A percentile compares a stretch with the other conserved stretches of the same genome.
Evolutionary conservation across 2,113 vertebrate species (phyloP).

Genomic region (Polypterus bichir): DNA sequence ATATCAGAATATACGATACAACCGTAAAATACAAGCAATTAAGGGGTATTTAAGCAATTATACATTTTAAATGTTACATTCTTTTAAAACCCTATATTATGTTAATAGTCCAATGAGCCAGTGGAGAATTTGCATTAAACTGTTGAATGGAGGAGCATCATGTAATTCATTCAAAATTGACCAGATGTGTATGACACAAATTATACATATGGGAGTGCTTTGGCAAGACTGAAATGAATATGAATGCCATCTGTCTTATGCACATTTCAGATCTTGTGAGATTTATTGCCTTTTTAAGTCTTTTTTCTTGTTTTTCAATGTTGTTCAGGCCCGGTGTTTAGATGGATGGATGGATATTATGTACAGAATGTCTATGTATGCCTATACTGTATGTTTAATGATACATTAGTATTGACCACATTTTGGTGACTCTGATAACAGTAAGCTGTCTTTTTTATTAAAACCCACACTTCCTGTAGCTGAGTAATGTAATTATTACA

Average conservation of each 20-base stretch:
- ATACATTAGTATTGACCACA: too few relatives aligned
- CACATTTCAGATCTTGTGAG: not conserved
- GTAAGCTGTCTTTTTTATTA: too few relatives aligned
- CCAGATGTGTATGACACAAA: not conserved
- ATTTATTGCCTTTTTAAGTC: not conserved
- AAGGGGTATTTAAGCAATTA: not conserved
- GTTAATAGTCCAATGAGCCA: not conserved
- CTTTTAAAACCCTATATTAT: not conserved
- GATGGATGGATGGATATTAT: too few relatives aligned
- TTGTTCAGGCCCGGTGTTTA: too few relatives aligned
- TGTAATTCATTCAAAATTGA: not conserved
- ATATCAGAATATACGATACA: too few relatives aligned
- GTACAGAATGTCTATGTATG: too few relatives aligned
- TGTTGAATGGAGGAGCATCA: not conserved
- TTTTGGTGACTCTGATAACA: too few relatives aligned
- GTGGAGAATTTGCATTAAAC: not conserved
- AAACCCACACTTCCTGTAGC: too few relatives aligned
- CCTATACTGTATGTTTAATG: too few relatives aligned
- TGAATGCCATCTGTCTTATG: not conserved
- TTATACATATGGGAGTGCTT: too few relatives aligned
- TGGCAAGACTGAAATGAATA: not conserved
- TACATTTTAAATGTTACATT: slow-evolving; percentile 1
- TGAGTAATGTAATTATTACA: too few relatives aligned
- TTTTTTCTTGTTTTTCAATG: not conserved
- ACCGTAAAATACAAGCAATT: too few relatives aligned